phyloP scores from a whole-genome alignment of 2,113 vertebrate genomes.

The Asarcornis scutulata region DNA sequence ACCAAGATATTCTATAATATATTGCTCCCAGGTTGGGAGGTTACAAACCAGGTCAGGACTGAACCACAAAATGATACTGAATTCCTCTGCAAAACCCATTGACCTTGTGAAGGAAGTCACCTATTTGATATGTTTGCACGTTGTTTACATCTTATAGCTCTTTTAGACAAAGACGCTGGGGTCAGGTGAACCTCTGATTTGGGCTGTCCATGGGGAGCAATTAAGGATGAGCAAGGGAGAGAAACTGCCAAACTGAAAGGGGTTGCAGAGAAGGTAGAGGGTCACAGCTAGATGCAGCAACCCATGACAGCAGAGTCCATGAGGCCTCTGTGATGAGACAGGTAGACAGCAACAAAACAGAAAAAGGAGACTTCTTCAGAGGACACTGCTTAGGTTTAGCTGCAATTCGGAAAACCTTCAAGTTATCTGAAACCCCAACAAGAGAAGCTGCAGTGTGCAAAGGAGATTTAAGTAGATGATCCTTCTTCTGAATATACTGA shows the following conservation, averaged over 20 bases:
- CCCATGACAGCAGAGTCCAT: neutral
- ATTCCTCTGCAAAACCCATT: neutral
- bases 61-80: neutral
- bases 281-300: neutral
- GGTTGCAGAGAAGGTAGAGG: neutral
- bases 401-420: neutral
- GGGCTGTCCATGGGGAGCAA: neutral
- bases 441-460: neutral
- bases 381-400: neutral
- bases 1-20: rapidly evolving
- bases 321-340: no score
- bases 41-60: neutral
- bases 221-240: neutral
- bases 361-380: neutral
- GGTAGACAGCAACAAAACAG: neutral
- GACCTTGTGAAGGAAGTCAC: neutral
- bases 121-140: neutral
- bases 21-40: neutral
- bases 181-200: neutral
- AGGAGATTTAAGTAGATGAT: neutral
- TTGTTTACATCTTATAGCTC: rapidly evolving
- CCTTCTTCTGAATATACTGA: neutral
- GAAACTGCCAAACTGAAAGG: neutral
- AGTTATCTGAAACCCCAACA: neutral
- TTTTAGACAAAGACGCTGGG: neutral